These are phyloP conservation scores for Glossophaga mutica DNA, from an alignment of 2,797 vertebrate genomes.

Conservation along the genomic window DNA sequence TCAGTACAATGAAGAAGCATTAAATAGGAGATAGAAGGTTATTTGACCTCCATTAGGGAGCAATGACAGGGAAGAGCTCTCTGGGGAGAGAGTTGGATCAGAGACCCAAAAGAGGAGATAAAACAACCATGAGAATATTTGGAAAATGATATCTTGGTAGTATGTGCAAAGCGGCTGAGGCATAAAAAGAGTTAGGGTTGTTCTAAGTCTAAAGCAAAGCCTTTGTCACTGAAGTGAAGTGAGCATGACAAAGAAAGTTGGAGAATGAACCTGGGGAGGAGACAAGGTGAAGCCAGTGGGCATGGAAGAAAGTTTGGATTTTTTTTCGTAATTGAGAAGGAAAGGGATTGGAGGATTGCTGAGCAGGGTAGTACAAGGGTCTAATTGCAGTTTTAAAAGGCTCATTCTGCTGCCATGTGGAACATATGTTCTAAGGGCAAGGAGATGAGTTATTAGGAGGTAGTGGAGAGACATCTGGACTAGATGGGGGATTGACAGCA, in stretches of 20 bases:
- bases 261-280: background rate
- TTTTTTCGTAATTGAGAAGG: background rate
- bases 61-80: background rate
- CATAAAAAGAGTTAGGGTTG: background rate
- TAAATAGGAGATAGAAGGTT: background rate
- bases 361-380: background rate
- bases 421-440: background rate
- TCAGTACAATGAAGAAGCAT: background rate
- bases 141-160: background rate
- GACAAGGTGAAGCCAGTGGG: background rate
- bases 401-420: background rate
- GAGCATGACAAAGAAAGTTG: background rate
- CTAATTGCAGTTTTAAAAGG: background rate
- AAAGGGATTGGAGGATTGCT: background rate
- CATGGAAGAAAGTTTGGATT: background rate
- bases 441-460: background rate
- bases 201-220: background rate
- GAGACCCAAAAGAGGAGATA: background rate
- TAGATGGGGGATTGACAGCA: background rate
- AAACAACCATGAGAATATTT: rapidly evolving
- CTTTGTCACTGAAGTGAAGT: background rate
- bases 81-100: background rate
- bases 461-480: background rate
- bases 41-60: background rate
- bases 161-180: background rate